These are phyloP conservation scores for Trematomus bernacchii DNA, from an alignment of 2,797 vertebrate species.

Conservation along the genomic window DNA sequence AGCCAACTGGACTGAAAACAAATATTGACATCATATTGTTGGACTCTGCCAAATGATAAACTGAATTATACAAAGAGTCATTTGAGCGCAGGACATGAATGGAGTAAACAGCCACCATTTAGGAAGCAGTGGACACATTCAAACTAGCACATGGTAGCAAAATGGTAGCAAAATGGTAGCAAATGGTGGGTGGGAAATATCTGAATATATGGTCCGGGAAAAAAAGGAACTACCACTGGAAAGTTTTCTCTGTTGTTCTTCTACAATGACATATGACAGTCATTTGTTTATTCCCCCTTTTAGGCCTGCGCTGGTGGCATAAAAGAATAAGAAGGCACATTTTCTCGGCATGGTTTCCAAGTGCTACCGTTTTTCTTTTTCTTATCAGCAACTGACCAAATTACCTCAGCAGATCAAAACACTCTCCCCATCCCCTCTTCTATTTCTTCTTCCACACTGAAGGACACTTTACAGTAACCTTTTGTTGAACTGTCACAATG, in stretches of 20 bases:
- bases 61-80: conserved; percentile 42
- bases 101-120: conserved; percentile 20
- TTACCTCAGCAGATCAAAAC: conserved; percentile 17
- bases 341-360: conserved; percentile 27
- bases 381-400: conserved; percentile 4
- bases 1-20: conserved; percentile 69
- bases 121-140: conserved; percentile 17
- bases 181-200: neutral
- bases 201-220: neutral
- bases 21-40: conserved; percentile 58
- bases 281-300: neutral
- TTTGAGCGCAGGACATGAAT: conserved; percentile 31
- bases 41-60: conserved; percentile 55
- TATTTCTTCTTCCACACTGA: neutral
- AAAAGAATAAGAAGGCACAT: conserved; percentile 2
- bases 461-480: conserved; percentile 24
- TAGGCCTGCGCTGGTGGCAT: too few relatives aligned
- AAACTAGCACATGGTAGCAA: too few relatives aligned
- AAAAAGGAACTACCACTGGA: neutral
- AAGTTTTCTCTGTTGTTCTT: neutral
- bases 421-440: neutral
- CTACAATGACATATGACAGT: neutral
- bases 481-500: conserved; percentile 21
- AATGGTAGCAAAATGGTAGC: neutral
- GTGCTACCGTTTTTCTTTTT: conserved; percentile 12